Evolutionary conservation across 2,113 vertebrate genomes (phyloP), one percentile per base, ranked within the genome.

Genomic region (Archilochus colubris): DNA sequence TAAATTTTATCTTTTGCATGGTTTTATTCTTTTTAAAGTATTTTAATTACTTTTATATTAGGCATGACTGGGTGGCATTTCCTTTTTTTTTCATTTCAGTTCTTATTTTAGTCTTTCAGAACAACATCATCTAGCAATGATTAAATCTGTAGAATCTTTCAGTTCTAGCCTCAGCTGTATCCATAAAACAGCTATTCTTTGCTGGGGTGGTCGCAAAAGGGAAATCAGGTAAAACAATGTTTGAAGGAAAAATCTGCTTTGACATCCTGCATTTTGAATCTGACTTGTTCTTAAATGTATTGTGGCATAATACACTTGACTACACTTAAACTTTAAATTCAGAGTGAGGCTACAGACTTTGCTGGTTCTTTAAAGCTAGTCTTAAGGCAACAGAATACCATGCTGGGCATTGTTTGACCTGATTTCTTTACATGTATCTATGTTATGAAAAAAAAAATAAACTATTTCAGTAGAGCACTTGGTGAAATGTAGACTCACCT

Each of bases 1-100:
- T 93, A 95, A 96, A 96, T 73, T 93, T 97, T 84, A 86, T 94
- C 68, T 92, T 95, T 79, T 82, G 78, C 46, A 53, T 93, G 36
- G 82, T 96, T 95, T 93, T 89, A 81, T 95, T 95, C 62, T 77
- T 91, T 85, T 82, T 25, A 66, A 92, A 91, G 46, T 87, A 69
- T 97, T 97, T 95, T 94, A 97, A 97, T 97, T 97, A 93, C 91
- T 95, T 97, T 93, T 93, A 72, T 93, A 88, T 90, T 95, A 85
- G 94, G 43, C 33, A 4, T 90, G 94, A 78, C 95, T 96, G 68
- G 23, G 5, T 91, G 55, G 25, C 70, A 57, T 83, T 95, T 97
- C 38, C 31, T 21, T 64, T 89, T 57, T 75, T 80, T 67, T 46
- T 8, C 36, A 58, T 43, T 95, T 87, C 64, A 46, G 40, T 89